Percentiles rank a stretch among this genome's conserved stretches.
Conservation (phyloP, 2,888 invertebrate genomes). For the Ormyrus labotus region DNA sequence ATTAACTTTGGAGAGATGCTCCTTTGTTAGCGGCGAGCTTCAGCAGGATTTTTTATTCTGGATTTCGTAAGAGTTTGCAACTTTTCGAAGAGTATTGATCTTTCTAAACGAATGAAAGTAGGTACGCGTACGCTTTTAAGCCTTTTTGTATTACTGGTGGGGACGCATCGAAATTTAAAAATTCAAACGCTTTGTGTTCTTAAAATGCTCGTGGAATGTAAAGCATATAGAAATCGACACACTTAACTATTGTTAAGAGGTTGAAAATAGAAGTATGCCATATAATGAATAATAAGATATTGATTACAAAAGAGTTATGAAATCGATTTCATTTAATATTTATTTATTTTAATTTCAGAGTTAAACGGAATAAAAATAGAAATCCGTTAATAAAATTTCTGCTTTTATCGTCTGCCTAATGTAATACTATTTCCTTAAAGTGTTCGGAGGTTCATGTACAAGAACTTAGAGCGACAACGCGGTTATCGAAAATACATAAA, state of each 20-base stretch:
- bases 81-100: too few species aligned
- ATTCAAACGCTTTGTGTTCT: constrained; percentile 12
- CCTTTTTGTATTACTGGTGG: not conserved
- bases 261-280: constrained; percentile 45
- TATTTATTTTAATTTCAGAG: not conserved
- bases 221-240: too few species aligned
- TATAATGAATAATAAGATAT: constrained; percentile 48
- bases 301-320: constrained; percentile 18
- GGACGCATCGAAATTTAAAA: not conserved
- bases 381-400: too few species aligned
- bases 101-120: not conserved
- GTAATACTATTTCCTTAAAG: too few species aligned
- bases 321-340: not conserved
- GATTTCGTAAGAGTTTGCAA: too few species aligned
- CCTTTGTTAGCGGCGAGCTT: too few species aligned
- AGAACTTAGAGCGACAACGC: too few species aligned
- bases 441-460: too few species aligned
- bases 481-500: too few species aligned
- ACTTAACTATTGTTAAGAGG: constrained; percentile 3
- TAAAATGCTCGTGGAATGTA: not conserved
- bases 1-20: constrained; percentile 23
- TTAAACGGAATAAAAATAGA: not conserved
- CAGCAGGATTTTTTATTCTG: too few species aligned
- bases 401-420: too few species aligned
- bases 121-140: constrained; percentile 5